phyloP scores from a whole-genome alignment of 2,888 invertebrate species.

The Papilio gigon region DNA sequence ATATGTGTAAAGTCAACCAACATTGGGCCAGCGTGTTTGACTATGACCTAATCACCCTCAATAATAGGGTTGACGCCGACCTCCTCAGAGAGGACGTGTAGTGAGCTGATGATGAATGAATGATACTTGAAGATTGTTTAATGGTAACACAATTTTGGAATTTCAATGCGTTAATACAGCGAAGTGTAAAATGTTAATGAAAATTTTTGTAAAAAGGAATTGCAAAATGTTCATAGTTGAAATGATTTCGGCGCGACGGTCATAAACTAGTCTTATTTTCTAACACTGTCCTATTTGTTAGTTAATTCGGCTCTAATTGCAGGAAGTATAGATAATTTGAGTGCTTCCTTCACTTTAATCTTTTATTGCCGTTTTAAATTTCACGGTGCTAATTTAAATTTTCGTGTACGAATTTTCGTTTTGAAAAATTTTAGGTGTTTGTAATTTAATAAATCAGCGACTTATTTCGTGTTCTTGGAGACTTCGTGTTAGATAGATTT shows the following conservation, averaged over 20 bases:
- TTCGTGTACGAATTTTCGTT: conserved; percentile 18
- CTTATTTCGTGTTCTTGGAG: conserved; percentile 36
- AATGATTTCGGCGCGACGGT: conserved; percentile 18
- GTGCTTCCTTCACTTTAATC: conserved; percentile 30
- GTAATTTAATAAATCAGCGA: conserved; percentile 32
- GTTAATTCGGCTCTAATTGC: conserved; percentile 22
- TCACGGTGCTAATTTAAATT: conserved; percentile 19
- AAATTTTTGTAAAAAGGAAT: conserved; percentile 3
- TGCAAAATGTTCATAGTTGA: conserved; percentile 7
- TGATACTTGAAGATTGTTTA: background rate
- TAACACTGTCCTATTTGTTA: conserved; percentile 19
- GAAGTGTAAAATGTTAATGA: background rate
- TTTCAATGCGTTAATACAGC: background rate
- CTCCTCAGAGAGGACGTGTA: too few relatives aligned
- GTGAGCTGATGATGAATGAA: too few relatives aligned
- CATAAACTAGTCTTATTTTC: conserved; percentile 15
- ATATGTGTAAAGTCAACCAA: too few relatives aligned
- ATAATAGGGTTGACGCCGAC: too few relatives aligned
- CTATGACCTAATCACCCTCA: too few relatives aligned
- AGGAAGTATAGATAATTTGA: conserved; percentile 32
- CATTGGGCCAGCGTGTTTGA: too few relatives aligned
- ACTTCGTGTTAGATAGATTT: background rate
- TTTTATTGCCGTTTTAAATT: conserved; percentile 22
- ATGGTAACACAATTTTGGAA: background rate
- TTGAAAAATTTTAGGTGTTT: conserved; percentile 11